Conservation (phyloP, 1,140 invertebrate genomes). For the Halotydeus destructor region DNA sequence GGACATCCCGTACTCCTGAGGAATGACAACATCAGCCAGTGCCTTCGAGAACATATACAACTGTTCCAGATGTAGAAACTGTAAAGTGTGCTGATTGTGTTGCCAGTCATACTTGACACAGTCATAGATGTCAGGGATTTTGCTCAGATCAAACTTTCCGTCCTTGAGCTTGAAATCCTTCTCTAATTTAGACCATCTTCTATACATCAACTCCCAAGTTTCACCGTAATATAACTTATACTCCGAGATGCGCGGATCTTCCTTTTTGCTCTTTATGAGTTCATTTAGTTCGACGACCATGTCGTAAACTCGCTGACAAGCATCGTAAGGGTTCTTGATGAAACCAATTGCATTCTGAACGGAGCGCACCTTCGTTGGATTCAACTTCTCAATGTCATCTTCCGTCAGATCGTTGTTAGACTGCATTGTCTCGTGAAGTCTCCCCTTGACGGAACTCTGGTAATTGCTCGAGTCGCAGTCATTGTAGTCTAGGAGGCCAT, state of each 20-base stretch:
- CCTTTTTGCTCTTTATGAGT: conserved; percentile 53
- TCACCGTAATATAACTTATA: conserved; percentile 88
- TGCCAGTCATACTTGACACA: conserved; percentile 98
- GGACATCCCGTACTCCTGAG: conserved; percentile 95
- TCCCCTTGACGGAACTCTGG: conserved; percentile 83
- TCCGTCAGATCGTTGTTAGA: conserved; percentile 64
- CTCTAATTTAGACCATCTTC: conserved; percentile 94
- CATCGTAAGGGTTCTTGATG: conserved; percentile 85
- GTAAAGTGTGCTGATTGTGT: conserved; percentile 84
- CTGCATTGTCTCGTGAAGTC: conserved; percentile 78
- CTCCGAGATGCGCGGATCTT: conserved; percentile 40
- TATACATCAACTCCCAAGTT: conserved; percentile 93
- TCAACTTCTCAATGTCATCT: conserved; percentile 64
- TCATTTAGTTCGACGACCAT: conserved; percentile 65
- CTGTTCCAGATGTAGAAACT: conserved; percentile 83
- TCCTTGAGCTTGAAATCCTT: conserved; percentile 88
- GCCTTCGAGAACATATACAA: conserved; percentile 86
- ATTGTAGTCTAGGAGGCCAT: conserved; percentile 89
- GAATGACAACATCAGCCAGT: conserved; percentile 92
- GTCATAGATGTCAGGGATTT: conserved; percentile 98
- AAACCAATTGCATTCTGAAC: conserved; percentile 46
- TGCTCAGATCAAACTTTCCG: conserved; percentile 83
- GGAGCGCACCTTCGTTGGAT: conserved; percentile 61
- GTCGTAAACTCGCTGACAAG: conserved; percentile 68
- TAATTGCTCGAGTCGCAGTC: conserved; percentile 91